Percentiles rank a stretch among this genome's conserved stretches.
Evolutionary conservation across 2,113 vertebrate species (phyloP).

Genomic region (Catagonus wagneri): DNA sequence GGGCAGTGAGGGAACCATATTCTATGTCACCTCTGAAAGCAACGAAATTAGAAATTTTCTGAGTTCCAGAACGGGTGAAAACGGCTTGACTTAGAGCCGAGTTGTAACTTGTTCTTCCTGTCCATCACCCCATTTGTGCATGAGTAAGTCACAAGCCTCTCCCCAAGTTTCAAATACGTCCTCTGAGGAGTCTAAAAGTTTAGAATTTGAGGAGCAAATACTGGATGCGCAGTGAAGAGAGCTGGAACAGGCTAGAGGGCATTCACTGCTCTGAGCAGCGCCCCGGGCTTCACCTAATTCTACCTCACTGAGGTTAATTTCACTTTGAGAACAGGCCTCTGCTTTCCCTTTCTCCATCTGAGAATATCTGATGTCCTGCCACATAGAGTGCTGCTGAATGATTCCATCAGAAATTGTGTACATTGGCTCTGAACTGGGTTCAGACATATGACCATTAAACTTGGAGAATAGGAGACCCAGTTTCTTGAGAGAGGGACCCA

Average conservation of each 20-base stretch:
- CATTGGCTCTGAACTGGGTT: constrained; percentile 89
- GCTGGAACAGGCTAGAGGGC: constrained; percentile 92
- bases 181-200: constrained; percentile 96
- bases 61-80: constrained; percentile 75
- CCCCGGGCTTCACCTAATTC: constrained; percentile 88
- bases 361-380: constrained; percentile 93
- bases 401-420: constrained; percentile 97
- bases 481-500: constrained; percentile 95
- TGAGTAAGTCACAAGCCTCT: constrained; percentile 94
- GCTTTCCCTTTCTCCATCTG: constrained; percentile 89
- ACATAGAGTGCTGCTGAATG: constrained; percentile 92
- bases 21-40: constrained; percentile 78
- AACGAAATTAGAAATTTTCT: constrained; percentile 80
- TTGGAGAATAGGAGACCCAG: constrained; percentile 95
- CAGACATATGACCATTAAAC: constrained; percentile 92
- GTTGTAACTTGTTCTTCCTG: constrained; percentile 97
- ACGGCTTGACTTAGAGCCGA: constrained; percentile 91
- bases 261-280: constrained; percentile 91
- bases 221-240: constrained; percentile 97
- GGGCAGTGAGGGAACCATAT: constrained; percentile 51
- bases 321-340: constrained; percentile 91
- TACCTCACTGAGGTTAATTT: constrained; percentile 94
- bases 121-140: constrained; percentile 94
- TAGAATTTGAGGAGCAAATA: constrained; percentile 96
- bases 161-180: constrained; percentile 96